These are phyloP conservation scores for Bombus difficillimus DNA, from an alignment of 1,140 invertebrate genomes.

Conservation along the genomic window DNA sequence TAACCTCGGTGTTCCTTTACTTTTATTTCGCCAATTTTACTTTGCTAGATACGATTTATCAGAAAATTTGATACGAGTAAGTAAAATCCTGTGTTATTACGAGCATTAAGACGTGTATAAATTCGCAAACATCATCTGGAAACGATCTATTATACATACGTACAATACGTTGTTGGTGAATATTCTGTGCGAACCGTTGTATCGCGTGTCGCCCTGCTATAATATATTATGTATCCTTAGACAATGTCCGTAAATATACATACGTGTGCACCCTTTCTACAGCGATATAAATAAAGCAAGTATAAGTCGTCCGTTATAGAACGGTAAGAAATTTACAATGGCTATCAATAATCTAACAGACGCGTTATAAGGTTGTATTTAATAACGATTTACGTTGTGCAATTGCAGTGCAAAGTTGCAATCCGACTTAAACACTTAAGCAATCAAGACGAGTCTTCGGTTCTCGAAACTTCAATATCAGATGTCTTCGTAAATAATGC, in stretches of 20 bases:
- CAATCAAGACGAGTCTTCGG: constrained; percentile 9
- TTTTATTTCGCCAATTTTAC: no score
- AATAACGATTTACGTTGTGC: neutral
- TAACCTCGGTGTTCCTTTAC: no score
- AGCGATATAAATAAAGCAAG: neutral
- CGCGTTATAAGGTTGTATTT: neutral
- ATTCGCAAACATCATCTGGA: no score
- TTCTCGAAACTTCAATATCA: constrained; percentile 20
- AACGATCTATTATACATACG: neutral
- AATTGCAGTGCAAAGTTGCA: neutral
- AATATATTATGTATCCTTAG: neutral
- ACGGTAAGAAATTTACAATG: neutral
- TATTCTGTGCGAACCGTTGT: neutral
- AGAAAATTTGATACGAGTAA: no score
- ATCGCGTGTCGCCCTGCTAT: neutral
- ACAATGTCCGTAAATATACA: neutral
- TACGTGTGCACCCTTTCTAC: neutral
- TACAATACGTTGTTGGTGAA: neutral
- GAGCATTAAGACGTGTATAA: no score
- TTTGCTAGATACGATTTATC: no score
- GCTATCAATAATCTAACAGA: neutral
- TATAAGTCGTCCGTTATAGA: neutral
- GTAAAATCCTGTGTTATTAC: no score
- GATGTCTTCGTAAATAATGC: constrained; percentile 15
- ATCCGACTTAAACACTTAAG: constrained; percentile 1